phyloP scores from a whole-genome alignment of 2,797 vertebrate genomes.

The Nothura maculosa region DNA sequence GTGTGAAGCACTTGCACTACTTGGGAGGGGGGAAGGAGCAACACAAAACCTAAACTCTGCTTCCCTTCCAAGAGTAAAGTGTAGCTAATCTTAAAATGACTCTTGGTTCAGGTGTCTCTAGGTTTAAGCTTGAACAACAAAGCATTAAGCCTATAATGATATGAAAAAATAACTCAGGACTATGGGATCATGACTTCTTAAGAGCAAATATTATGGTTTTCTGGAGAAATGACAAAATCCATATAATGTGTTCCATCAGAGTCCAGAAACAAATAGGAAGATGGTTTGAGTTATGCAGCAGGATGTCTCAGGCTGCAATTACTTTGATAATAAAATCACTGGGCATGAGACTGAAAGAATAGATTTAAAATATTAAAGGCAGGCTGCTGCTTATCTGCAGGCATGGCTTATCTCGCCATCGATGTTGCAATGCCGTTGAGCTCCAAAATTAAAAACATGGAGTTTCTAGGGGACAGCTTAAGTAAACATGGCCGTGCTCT shows the following conservation, averaged over 20 bases:
- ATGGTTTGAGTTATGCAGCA: neutral
- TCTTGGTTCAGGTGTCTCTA: neutral
- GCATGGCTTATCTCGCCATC: neutral
- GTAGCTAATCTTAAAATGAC: neutral
- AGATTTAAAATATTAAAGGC: neutral
- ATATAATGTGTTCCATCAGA: neutral
- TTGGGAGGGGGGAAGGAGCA: neutral
- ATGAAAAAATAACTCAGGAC: neutral
- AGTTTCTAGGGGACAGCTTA: constrained; percentile 7
- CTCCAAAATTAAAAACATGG: neutral
- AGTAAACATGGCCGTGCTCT: neutral
- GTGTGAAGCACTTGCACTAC: neutral
- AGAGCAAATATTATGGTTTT: neutral
- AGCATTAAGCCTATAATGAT: neutral
- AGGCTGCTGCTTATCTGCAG: neutral
- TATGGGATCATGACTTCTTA: neutral
- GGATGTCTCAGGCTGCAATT: neutral
- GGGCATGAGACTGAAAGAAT: neutral
- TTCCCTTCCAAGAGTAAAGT: neutral
- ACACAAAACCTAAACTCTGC: rapidly evolving
- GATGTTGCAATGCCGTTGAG: neutral
- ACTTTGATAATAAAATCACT: neutral
- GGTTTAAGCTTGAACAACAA: neutral
- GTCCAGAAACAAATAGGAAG: neutral
- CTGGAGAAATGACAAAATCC: neutral